phyloP scores from a whole-genome alignment of 2,113 vertebrate species.

The Heptranchias perlo region DNA sequence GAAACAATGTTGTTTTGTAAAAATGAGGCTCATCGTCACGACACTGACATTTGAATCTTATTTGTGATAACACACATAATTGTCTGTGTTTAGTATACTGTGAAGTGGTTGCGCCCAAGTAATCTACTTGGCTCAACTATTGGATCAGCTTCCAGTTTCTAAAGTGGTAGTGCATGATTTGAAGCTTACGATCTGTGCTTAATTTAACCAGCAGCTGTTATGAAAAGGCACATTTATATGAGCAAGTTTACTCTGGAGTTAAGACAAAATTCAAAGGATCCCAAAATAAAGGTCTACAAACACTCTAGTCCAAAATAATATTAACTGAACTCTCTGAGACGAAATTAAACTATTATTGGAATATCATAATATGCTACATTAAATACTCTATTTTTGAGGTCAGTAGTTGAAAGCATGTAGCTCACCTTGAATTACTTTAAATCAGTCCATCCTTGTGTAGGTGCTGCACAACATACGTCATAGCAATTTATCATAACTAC shows the following conservation, averaged over 20 bases:
- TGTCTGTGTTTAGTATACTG: not conserved
- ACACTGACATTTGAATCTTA: not conserved
- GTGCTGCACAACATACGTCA: not conserved
- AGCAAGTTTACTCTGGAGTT: constrained; percentile 14
- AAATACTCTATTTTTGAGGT: not conserved
- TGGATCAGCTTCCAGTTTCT: constrained; percentile 27
- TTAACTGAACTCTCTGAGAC: not conserved
- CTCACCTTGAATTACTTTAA: not conserved
- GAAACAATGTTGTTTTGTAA: not conserved
- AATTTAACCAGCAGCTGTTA: constrained; percentile 33
- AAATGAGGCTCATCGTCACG: not conserved
- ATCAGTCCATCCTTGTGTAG: not conserved
- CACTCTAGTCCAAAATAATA: not conserved
- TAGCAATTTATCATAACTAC: not conserved
- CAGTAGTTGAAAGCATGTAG: not conserved
- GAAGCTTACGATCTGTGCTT: constrained; percentile 2
- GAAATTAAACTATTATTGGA: not conserved
- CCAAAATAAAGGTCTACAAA: not conserved
- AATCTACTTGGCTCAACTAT: constrained; percentile 3
- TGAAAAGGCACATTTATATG: constrained; percentile 29
- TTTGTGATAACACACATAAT: not conserved
- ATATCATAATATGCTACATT: not conserved
- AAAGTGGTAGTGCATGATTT: constrained; percentile 31
- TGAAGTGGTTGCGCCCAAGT: not conserved
- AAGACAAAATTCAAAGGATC: not conserved